A percentile compares a stretch with the other conserved stretches of the same genome.
These are phyloP conservation scores for Aplysia californica DNA, from an alignment of 1,140 invertebrate genomes.

Conservation along the genomic window DNA sequence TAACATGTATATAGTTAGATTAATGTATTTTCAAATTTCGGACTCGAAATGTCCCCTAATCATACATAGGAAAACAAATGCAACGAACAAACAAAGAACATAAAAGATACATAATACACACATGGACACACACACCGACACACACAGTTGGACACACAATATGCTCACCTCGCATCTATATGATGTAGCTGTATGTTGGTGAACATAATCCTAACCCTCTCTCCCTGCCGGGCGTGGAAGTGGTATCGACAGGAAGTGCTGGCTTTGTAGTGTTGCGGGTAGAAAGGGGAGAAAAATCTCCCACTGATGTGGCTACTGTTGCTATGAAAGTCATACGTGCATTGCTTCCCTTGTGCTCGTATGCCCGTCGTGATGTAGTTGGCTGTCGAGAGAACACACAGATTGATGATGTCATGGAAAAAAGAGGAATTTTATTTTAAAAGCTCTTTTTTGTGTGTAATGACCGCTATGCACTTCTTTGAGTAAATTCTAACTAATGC, in stretches of 20 bases:
- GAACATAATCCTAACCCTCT: constrained; percentile 67
- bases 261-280: constrained; percentile 86
- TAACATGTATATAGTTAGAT: no score
- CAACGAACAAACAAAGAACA: no score
- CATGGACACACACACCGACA: no score
- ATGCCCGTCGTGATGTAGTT: constrained; percentile 36
- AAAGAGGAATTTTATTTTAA: no score
- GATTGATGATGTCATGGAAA: no score
- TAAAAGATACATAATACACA: no score
- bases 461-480: no score
- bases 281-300: constrained; percentile 83
- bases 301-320: constrained; percentile 71
- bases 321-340: constrained; percentile 41
- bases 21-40: no score
- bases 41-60: no score
- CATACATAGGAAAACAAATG: no score
- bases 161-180: constrained; percentile 39
- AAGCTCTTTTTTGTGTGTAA: no score
- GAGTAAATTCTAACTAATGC: no score
- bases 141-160: not conserved
- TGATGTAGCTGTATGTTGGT: constrained; percentile 54
- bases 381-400: constrained; percentile 29
- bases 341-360: constrained; percentile 31
- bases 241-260: constrained; percentile 82
- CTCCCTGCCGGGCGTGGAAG: constrained; percentile 71